Conservation (phyloP, 2,797 vertebrate genomes). For the Melopsittacus undulatus region DNA sequence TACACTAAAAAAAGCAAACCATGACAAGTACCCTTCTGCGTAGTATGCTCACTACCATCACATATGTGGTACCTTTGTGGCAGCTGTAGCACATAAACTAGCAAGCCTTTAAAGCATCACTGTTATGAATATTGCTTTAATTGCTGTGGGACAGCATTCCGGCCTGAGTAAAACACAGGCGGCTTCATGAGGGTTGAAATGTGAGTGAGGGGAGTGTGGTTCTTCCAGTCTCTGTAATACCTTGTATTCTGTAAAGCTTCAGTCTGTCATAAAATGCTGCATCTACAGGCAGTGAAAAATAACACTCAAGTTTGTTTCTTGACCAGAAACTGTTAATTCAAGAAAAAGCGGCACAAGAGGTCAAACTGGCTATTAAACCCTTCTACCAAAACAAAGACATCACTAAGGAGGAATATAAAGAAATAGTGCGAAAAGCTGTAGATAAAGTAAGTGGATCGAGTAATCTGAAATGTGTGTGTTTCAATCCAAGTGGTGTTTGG, state of each 20-base stretch:
- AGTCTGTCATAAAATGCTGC: not conserved
- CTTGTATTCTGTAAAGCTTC: not conserved
- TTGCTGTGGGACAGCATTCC: not conserved
- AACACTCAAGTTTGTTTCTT: slow-evolving; percentile 14
- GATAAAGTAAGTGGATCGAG: slow-evolving; percentile 86
- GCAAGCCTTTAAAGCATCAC: not conserved
- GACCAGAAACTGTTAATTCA: slow-evolving; percentile 92
- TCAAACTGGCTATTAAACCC: slow-evolving; percentile 95
- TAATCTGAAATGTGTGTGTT: not conserved
- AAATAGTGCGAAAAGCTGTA: slow-evolving; percentile 97
- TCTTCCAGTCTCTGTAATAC: not conserved
- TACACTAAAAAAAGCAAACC: not conserved
- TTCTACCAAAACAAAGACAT: slow-evolving; percentile 99
- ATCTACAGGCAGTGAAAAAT: not conserved
- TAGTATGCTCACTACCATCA: not conserved
- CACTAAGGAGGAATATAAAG: slow-evolving; percentile 98
- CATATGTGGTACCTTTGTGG: not conserved
- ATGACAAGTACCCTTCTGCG: not conserved
- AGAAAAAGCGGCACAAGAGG: slow-evolving; percentile 92
- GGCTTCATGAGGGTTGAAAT: not conserved
- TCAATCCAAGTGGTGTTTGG: not conserved
- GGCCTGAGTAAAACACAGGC: not conserved
- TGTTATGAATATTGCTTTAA: rapidly evolving
- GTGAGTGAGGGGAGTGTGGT: rapidly evolving
- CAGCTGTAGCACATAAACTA: not conserved